Evolutionary conservation across 2,888 invertebrate species (phyloP).

Genomic region (Drosophila eohydei): DNA sequence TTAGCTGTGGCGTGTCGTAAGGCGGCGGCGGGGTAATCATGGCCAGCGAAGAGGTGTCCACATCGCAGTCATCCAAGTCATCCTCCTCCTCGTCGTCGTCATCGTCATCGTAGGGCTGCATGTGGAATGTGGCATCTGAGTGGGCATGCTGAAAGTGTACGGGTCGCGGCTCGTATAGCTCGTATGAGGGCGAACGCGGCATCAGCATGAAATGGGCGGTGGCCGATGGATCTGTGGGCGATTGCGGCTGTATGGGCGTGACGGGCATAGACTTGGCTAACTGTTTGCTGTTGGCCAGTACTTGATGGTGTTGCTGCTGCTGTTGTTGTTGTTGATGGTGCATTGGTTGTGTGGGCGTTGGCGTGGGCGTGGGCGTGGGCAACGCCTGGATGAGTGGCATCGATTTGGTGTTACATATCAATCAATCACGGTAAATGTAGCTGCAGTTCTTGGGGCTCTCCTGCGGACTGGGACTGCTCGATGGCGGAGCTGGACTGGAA

Average conservation of each 20-base stretch:
- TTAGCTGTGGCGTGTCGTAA: conserved; percentile 75
- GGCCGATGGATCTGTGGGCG: conserved; percentile 65
- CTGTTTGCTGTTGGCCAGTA: conserved; percentile 41
- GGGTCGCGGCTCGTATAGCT: conserved; percentile 61
- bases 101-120: conserved; percentile 22
- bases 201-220: conserved; percentile 38
- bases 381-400: conserved; percentile 84
- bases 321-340: conserved; percentile 34
- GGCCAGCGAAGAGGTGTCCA: conserved; percentile 80
- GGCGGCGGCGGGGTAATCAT: conserved; percentile 84
- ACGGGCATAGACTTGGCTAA: conserved; percentile 77
- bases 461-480: conserved; percentile 85
- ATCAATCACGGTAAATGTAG: conserved; percentile 86
- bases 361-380: conserved; percentile 57
- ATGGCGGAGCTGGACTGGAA: conserved; percentile 86
- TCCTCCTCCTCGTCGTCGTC: conserved; percentile 41
- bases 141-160: conserved; percentile 43
- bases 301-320: conserved; percentile 39
- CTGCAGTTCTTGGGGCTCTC: conserved; percentile 86
- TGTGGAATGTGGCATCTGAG: conserved; percentile 53
- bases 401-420: conserved; percentile 85
- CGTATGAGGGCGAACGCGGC: conserved; percentile 62
- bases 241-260: conserved; percentile 77
- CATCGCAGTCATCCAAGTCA: conserved; percentile 39
- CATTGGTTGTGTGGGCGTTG: conserved; percentile 31